These are phyloP conservation scores for Danionella cerebrum DNA, from an alignment of 2,113 vertebrate genomes.

Conservation along the genomic window DNA sequence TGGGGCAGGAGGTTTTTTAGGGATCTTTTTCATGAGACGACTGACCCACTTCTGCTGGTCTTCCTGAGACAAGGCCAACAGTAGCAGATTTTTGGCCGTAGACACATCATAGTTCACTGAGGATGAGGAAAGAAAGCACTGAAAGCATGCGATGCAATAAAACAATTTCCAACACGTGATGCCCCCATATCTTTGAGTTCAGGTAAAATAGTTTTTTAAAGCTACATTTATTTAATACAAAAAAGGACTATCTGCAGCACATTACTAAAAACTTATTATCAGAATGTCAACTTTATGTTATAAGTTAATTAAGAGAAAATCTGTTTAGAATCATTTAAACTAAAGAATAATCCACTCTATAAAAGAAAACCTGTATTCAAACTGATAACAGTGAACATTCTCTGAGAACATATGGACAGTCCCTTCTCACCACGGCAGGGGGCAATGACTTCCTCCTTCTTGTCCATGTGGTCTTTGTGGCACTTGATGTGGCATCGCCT, in stretches of 20 bases:
- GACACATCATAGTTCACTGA: conserved; percentile 96
- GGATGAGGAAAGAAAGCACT: background rate
- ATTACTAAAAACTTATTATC: no score
- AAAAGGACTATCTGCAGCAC: no score
- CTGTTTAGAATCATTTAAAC: no score
- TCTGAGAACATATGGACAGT: no score
- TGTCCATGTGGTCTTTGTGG: conserved; percentile 99
- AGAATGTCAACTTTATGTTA: no score
- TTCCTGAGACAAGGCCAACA: conserved; percentile 87
- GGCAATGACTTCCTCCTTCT: conserved; percentile 92
- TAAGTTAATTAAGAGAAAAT: no score
- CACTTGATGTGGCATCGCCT: conserved; percentile 98
- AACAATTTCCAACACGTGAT: background rate
- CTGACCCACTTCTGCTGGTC: conserved; percentile 98
- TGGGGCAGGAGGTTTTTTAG: conserved; percentile 88
- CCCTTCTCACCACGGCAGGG: conserved; percentile 82
- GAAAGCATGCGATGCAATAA: background rate
- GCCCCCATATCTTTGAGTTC: background rate
- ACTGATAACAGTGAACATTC: no score
- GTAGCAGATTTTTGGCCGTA: conserved; percentile 91
- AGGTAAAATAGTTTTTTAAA: no score
- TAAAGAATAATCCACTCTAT: no score
- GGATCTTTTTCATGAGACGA: conserved; percentile 94
- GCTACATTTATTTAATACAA: no score
- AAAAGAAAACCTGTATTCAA: no score